Evolutionary conservation across 2,888 invertebrate species (phyloP).

Genomic region (Monopis laevigella): DNA sequence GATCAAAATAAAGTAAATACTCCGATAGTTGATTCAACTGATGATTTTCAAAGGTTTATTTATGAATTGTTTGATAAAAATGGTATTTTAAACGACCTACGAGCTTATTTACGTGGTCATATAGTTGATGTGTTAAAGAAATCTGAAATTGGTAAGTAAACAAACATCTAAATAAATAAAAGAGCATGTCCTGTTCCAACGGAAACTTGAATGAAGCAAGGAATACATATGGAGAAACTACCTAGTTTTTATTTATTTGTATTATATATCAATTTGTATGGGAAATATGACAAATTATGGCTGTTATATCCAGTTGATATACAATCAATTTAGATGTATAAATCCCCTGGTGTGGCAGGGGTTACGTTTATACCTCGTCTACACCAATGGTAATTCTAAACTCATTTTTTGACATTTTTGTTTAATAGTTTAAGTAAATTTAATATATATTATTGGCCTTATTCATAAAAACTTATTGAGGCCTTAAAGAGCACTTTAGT

Average conservation of each 20-base stretch:
- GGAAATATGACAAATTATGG: not conserved
- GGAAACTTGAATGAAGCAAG: too few relatives aligned
- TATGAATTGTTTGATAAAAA: constrained; percentile 69
- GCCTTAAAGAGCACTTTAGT: too few relatives aligned
- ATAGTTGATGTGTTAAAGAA: constrained; percentile 65
- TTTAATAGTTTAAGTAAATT: too few relatives aligned
- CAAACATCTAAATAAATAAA: too few relatives aligned
- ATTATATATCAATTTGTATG: not conserved
- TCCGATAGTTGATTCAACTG: constrained; percentile 31
- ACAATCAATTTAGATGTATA: not conserved
- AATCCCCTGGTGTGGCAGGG: not conserved
- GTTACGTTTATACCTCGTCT: too few relatives aligned
- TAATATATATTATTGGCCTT: too few relatives aligned
- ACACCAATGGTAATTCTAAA: too few relatives aligned
- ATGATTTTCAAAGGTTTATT: constrained; percentile 67
- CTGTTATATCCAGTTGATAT: not conserved
- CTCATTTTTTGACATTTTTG: too few relatives aligned
- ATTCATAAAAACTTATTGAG: too few relatives aligned
- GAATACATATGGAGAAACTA: too few relatives aligned
- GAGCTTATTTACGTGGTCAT: constrained; percentile 67
- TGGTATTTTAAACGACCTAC: constrained; percentile 66
- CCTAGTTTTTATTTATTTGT: not conserved
- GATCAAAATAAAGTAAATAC: constrained; percentile 13
- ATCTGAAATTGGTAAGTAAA: constrained; percentile 42
- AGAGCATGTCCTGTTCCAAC: too few relatives aligned